Evolutionary conservation across 1,140 invertebrate genomes (phyloP), one percentile per base, ranked within the genome.

Genomic region (Pseudomyrmex dendroicus): DNA sequence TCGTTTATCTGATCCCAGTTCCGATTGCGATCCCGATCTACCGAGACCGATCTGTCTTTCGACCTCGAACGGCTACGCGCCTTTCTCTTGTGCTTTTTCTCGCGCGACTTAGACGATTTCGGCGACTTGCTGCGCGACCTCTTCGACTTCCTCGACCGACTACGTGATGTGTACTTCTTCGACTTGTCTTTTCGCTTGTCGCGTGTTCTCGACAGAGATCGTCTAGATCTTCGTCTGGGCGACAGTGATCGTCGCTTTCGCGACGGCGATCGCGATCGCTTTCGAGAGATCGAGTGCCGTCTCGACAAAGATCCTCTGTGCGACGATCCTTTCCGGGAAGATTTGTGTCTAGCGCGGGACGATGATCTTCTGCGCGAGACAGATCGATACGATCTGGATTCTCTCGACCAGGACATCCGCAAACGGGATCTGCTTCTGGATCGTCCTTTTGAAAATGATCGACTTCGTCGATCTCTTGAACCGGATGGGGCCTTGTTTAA

Each of bases 131-230:
- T 92, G 1, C 93, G 89, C 0, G 92, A 90, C 2, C 90, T 85
- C 46, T 93, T 93, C 0, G 91, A 87, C 5, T 83, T 86, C 20
- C 90, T 87, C 8, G 90, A 91, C 73, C 90, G 67, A 72, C 92
- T 91, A 48, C 92, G 77, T 46, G 92, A 93, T 73, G 93, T 91
- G 88, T 93, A 89, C 73, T 93, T 91, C 86, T 94, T 88, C 70
- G 88, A 70, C 90, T 94, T 91, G 17, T 93, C 87, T 84, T 95
- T 94, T 83, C 94, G 89, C 70, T 93, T 91, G 15, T 92, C 86
- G 2, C 88, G 88, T 7, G 91, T 92, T 70, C 91, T 90, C 0
- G 93, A 93, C 5, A 88, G 56, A 0, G 93, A 94, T 20, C 91
- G 83, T 22, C 89, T 67, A 20, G 91, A 91, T 15, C 94, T 91